Evolutionary conservation across 2,113 vertebrate genomes (phyloP), one percentile per base, ranked within the genome.

Genomic region (Piaya cayana): DNA sequence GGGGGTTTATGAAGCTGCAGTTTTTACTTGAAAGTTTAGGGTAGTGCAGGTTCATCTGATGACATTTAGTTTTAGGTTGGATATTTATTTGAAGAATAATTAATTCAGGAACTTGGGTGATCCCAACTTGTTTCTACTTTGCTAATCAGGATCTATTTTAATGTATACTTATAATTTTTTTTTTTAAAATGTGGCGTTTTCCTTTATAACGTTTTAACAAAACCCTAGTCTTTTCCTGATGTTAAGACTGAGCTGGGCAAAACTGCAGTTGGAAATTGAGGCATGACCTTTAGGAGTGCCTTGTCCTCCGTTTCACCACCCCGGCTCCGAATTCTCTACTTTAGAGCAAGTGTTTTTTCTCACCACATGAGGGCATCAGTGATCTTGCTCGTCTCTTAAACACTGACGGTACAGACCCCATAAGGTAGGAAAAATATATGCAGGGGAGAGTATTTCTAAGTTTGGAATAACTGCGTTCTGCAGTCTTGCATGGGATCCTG

Each of bases 311-410:
- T 42, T 21, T 26, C 27, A 21, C 32, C 20, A 29, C 6, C 10
- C 18, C 0, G 0, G 1, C 6, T 79, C 30, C 36, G 16, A 2
- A 4, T 93, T 96, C 81, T 81, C 75, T 75, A 1, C 19, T 59
- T 95, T 30, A 32, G 25, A 42, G 45, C 36, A 22, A 34, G 43
- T 43, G 26, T 4, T 11, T 58, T 56, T 85, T 91, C 45, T 77
- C 63, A 92, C 97, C 98, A 95, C 97, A 69, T 16, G 98, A 96
- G 97, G 98, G 98, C 95, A 87, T 30, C 52, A 43, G 42, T 11
- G 72, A 9, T 78, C 43, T 72, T 49, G n/a, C 16, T 82, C 43
- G 0, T 70, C 53, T 71, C 72, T 65, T 68, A 17, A 53, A 32
- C 29, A 10, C 26, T 49, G 50, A 29, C 1, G 0, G 16, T 47